phyloP scores from a whole-genome alignment of 2,113 vertebrate species.

The Hippocampus abdominalis region DNA sequence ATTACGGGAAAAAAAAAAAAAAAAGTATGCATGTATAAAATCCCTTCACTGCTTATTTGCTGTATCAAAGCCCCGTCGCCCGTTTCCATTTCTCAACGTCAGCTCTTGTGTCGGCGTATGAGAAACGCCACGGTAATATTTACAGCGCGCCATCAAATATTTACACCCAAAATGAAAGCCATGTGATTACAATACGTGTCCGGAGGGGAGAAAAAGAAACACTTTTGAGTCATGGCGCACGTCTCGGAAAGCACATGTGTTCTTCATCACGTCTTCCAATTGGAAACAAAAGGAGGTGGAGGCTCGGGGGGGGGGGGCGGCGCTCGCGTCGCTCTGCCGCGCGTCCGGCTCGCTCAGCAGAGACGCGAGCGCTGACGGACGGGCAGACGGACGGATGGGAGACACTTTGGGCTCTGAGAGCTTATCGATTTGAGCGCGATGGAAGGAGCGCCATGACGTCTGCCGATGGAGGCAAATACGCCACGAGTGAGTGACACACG shows the following conservation, averaged over 20 bases:
- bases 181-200: constrained; percentile 2
- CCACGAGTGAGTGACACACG: neutral
- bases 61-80: neutral
- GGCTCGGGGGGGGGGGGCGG: neutral
- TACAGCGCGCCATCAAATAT: neutral
- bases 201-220: neutral
- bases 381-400: constrained; percentile 57
- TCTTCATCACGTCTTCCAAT: constrained; percentile 19
- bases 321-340: constrained; percentile 35
- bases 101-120: neutral
- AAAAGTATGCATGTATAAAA: neutral
- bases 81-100: neutral
- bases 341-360: constrained; percentile 65
- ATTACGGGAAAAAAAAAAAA: no score
- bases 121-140: neutral
- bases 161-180: constrained; percentile 2
- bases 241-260: constrained; percentile 22
- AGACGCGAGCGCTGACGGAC: constrained; percentile 51
- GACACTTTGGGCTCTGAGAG: constrained; percentile 65
- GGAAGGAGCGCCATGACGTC: constrained; percentile 60
- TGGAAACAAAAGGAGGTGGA: neutral
- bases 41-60: neutral
- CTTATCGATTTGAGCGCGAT: constrained; percentile 71
- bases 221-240: neutral
- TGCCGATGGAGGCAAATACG: constrained; percentile 25